phyloP scores from a whole-genome alignment of 2,888 invertebrate species.

The Aphodius granarius region DNA sequence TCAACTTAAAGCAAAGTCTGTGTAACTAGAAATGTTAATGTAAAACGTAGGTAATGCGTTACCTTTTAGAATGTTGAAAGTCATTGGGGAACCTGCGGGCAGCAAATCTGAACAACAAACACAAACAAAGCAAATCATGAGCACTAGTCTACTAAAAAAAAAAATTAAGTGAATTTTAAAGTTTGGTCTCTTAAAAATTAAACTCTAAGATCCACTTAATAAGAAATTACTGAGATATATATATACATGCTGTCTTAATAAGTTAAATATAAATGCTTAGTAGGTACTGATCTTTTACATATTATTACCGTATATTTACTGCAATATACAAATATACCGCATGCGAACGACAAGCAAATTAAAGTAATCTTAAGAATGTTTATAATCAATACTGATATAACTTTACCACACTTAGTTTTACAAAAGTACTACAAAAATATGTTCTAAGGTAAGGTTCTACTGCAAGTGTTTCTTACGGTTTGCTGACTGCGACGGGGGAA shows the following conservation, averaged over 20 bases:
- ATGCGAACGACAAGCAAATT: slow-evolving; percentile 36
- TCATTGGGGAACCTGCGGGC: slow-evolving; percentile 80
- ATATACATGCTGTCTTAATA: slow-evolving; percentile 26
- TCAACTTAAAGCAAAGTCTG: slow-evolving; percentile 19
- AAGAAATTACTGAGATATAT: slow-evolving; percentile 24
- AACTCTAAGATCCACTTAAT: slow-evolving; percentile 21
- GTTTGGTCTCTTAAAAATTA: neutral
- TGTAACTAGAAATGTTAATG: slow-evolving; percentile 32
- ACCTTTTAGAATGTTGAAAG: slow-evolving; percentile 88
- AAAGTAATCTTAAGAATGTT: slow-evolving; percentile 19
- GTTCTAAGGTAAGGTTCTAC: slow-evolving; percentile 18
- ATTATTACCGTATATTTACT: slow-evolving; percentile 27
- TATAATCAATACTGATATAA: slow-evolving; percentile 21
- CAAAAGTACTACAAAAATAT: slow-evolving; percentile 25
- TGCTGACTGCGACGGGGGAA: slow-evolving; percentile 69
- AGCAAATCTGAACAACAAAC: slow-evolving; percentile 77
- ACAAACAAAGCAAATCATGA: slow-evolving; percentile 62
- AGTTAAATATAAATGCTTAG: slow-evolving; percentile 27
- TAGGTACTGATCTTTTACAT: slow-evolving; percentile 17
- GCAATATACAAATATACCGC: slow-evolving; percentile 35
- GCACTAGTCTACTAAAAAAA: slow-evolving; percentile 51
- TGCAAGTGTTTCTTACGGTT: slow-evolving; percentile 63
- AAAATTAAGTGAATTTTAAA: slow-evolving; percentile 44
- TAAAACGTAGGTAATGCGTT: slow-evolving; percentile 54
- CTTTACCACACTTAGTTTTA: slow-evolving; percentile 24